Percentiles rank a stretch among this genome's conserved stretches.
Conservation (phyloP, 2,797 vertebrate species). For the Sebastolobus alascanus region DNA sequence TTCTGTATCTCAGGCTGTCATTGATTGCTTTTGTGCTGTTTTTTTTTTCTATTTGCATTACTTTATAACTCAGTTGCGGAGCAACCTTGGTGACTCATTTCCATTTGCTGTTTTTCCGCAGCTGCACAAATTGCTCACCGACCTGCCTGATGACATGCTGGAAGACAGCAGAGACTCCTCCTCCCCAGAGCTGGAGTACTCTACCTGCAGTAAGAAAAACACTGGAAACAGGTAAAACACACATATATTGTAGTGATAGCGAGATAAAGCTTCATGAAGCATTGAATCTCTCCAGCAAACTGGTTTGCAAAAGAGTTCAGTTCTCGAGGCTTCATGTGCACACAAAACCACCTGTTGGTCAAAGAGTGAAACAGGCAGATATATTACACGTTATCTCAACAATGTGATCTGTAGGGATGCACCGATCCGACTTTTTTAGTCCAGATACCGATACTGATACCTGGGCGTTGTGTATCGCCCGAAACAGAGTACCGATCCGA, state of each 20-base stretch:
- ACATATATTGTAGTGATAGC: neutral
- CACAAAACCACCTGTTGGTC: no score
- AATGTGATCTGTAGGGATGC: no score
- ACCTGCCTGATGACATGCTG: constrained; percentile 97
- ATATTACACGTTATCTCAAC: no score
- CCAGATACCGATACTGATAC: no score
- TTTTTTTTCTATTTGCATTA: constrained; percentile 30
- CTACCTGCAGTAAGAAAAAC: constrained; percentile 85
- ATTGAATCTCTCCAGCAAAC: no score
- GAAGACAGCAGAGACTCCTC: constrained; percentile 93
- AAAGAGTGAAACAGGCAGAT: no score
- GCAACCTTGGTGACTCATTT: constrained; percentile 74
- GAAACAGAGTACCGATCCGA: no score
- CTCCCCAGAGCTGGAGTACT: constrained; percentile 85
- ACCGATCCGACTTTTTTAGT: no score
- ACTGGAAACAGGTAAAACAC: constrained; percentile 84
- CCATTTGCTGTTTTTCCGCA: constrained; percentile 76
- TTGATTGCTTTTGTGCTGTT: constrained; percentile 7
- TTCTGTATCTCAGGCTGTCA: constrained; percentile 4
- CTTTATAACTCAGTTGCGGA: constrained; percentile 61
- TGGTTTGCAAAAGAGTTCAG: no score
- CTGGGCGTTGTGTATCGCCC: no score
- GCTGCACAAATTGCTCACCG: constrained; percentile 94
- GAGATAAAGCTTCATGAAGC: no score
- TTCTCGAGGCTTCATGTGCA: no score